Percentiles rank a stretch among this genome's conserved stretches.
Evolutionary conservation across 2,113 vertebrate genomes (phyloP).

Genomic region (Onychostoma macrolepis): DNA sequence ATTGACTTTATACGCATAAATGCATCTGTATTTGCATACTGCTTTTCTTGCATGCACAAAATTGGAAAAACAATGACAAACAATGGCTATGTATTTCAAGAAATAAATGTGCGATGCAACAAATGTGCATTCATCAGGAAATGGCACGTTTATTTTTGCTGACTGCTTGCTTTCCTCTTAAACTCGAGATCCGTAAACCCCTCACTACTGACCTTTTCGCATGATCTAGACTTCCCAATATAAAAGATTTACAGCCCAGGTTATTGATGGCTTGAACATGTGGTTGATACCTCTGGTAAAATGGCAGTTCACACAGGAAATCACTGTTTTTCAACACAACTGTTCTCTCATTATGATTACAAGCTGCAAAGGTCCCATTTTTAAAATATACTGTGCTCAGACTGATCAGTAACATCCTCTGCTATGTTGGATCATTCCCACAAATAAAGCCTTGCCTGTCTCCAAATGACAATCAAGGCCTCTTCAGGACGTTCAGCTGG

Average conservation of each 20-base stretch:
- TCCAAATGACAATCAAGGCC: background rate
- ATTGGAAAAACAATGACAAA: background rate
- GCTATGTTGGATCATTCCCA: background rate
- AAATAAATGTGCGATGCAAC: background rate
- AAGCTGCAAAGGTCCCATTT: constrained; percentile 23
- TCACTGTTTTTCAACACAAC: background rate
- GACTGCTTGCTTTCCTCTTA: background rate
- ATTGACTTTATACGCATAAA: background rate
- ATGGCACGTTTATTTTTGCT: background rate
- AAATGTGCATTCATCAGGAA: background rate
- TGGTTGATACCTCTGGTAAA: constrained; percentile 3
- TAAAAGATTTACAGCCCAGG: background rate
- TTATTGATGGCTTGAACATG: background rate
- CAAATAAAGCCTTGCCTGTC: background rate
- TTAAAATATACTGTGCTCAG: background rate
- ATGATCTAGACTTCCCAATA: background rate
- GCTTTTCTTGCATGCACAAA: background rate
- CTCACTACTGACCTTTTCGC: background rate
- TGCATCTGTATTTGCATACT: background rate
- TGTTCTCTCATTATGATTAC: constrained; percentile 8
- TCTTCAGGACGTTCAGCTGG: background rate
- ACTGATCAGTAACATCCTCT: background rate
- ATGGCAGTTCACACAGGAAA: background rate
- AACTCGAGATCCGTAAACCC: background rate
- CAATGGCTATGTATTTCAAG: background rate